Conservation (phyloP, 2,797 vertebrate species). For the Gadopsis bispinosus region DNA sequence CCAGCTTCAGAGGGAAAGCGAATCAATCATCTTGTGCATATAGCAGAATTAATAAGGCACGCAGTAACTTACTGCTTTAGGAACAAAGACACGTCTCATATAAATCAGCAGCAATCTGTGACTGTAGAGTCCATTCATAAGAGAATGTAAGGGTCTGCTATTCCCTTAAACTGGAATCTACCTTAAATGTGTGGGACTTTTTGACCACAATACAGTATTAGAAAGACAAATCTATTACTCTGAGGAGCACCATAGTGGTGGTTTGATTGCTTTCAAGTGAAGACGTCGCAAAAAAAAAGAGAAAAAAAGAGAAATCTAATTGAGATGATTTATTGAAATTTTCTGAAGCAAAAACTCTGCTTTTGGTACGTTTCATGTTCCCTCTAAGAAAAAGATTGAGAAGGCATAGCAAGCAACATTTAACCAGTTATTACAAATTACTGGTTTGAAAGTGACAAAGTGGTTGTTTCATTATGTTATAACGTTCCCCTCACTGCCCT, state of each 20-base stretch:
- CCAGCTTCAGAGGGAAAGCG: slow-evolving; percentile 22
- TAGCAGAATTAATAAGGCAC: slow-evolving; percentile 45
- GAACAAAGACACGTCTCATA: slow-evolving; percentile 33
- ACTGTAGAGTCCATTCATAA: not conserved
- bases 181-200: not conserved
- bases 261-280: slow-evolving; percentile 55
- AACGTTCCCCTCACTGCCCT: slow-evolving; percentile 5
- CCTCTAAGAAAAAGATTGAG: not conserved
- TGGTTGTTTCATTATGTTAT: slow-evolving; percentile 56
- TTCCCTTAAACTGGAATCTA: not conserved
- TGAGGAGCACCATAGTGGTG: slow-evolving; percentile 2
- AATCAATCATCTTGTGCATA: slow-evolving; percentile 53
- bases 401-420: slow-evolving; percentile 53
- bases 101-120: not conserved
- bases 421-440: slow-evolving; percentile 64
- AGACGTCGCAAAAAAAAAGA: not conserved
- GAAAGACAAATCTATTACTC: slow-evolving; percentile 36
- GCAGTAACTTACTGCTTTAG: slow-evolving; percentile 14
- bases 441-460: slow-evolving; percentile 50
- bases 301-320: slow-evolving; percentile 22
- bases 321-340: slow-evolving; percentile 35
- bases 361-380: slow-evolving; percentile 30
- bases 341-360: slow-evolving; percentile 22
- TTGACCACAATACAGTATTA: not conserved
- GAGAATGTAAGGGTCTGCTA: not conserved